Evolutionary conservation across 2,797 vertebrate genomes (phyloP), one percentile per base, ranked within the genome.

Genomic region (Propithecus deckenii): DNA sequence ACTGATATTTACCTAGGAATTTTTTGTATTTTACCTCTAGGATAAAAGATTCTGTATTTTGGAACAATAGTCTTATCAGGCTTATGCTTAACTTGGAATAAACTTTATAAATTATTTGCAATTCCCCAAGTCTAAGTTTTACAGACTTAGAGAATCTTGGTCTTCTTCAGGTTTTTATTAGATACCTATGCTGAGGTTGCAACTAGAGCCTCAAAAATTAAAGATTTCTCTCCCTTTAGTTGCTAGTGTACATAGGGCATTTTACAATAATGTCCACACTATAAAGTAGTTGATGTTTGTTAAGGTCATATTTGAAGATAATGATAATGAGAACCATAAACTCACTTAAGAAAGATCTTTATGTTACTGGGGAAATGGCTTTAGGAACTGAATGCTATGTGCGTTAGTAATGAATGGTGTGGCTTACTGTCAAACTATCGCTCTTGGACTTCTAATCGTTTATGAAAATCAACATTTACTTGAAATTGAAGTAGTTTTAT

Each of bases 361-460:
- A 61, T 20, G 72, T 23, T 80, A 0, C 0, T 28, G 57, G 87
- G 74, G 91, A 97, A 93, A 86, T 38, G 59, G 14, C 22, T 25
- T 12, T 81, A 46, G 57, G 43, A 76, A 91, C 35, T 84, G 41
- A 94, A 13, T 30, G 15, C 52, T 28, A 4, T 18, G 25, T 43
- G 20, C 35, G 20, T 59, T 80, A 80, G 41, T 57, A 80, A 59
- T 80, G 55, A 59, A 30, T 59, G 35, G 8, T 41, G 15, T 72
- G 90, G 52, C 25, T 96, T 95, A 76, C 76, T 95, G 89, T 96
- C 86, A 97, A 79, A 96, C 83, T 65, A 96, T 91, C 87, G 92
- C 67, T 94, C 87, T 95, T 65, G 69, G 76, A 94, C 63, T 97
- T 96, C 32, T 94, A 95, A 97, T 97, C 32, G 71, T 75, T 79